These are phyloP conservation scores for Boulengerochromis microlepis DNA, from an alignment of 2,113 vertebrate genomes.

Conservation along the genomic window DNA sequence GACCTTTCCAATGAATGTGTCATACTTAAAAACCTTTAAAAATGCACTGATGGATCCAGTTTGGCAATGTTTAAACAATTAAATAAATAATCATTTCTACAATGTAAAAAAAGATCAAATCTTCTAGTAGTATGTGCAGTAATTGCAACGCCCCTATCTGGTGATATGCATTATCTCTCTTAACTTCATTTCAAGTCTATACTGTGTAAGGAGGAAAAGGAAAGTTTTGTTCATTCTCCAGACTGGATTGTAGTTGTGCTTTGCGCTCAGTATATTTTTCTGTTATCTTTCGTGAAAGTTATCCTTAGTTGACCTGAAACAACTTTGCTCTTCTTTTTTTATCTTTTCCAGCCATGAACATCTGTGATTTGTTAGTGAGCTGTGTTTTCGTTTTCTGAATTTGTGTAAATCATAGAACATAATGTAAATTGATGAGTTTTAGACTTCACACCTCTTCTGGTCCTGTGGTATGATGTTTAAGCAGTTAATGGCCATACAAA, in stretches of 20 bases:
- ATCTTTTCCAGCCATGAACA: neutral
- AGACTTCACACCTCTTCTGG: neutral
- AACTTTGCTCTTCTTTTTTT: neutral
- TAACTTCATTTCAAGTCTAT: neutral
- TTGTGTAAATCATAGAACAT: neutral
- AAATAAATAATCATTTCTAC: neutral
- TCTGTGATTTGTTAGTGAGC: neutral
- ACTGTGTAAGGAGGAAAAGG: neutral
- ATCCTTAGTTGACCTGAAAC: neutral
- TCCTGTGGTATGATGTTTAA: neutral
- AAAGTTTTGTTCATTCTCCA: neutral
- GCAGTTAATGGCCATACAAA: neutral
- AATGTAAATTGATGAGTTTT: neutral
- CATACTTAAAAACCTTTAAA: neutral
- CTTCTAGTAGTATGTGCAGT: neutral
- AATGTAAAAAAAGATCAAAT: neutral
- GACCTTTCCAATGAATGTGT: neutral
- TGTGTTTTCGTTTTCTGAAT: neutral
- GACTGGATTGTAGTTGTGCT: neutral
- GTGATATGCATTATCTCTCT: neutral
- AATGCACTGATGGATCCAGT: neutral
- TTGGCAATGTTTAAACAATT: neutral
- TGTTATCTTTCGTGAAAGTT: neutral
- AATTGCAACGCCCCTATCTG: neutral
- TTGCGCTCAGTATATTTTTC: neutral